Percentiles rank a stretch among this genome's conserved stretches.
Conservation (phyloP, 2,888 invertebrate species). For the Alcis repandata region DNA sequence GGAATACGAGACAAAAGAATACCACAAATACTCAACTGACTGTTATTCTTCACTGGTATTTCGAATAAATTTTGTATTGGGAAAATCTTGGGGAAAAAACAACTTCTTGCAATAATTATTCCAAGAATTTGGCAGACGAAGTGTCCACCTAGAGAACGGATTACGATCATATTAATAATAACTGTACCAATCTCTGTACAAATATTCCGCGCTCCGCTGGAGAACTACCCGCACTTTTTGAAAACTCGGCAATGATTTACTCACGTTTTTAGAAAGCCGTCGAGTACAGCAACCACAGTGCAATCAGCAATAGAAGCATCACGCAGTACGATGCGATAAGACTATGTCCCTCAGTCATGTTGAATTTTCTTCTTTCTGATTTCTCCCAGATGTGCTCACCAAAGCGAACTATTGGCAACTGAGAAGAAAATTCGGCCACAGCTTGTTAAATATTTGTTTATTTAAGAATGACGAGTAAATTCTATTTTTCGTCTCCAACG, state of each 20-base stretch:
- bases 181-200: constrained; percentile 4
- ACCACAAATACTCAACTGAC: background rate
- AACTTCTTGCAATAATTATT: constrained; percentile 13
- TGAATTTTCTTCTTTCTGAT: constrained; percentile 22
- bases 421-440: constrained; percentile 60
- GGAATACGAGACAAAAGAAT: constrained; percentile 7
- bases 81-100: constrained; percentile 3
- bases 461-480: constrained; percentile 62
- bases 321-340: constrained; percentile 90
- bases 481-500: constrained; percentile 70
- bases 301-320: constrained; percentile 87
- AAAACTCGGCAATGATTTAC: constrained; percentile 45
- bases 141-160: constrained; percentile 18
- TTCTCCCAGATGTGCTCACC: constrained; percentile 51
- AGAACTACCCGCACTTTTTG: constrained; percentile 27
- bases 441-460: constrained; percentile 66
- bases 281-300: constrained; percentile 89
- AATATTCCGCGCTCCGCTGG: constrained; percentile 11
- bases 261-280: constrained; percentile 84
- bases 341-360: constrained; percentile 85
- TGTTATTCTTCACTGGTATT: background rate
- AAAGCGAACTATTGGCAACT: constrained; percentile 68
- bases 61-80: constrained; percentile 5
- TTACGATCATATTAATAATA: constrained; percentile 31
- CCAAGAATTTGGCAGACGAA: constrained; percentile 22